These are phyloP conservation scores for Lacanobia wlatinum DNA, from an alignment of 2,888 invertebrate genomes.

Conservation along the genomic window DNA sequence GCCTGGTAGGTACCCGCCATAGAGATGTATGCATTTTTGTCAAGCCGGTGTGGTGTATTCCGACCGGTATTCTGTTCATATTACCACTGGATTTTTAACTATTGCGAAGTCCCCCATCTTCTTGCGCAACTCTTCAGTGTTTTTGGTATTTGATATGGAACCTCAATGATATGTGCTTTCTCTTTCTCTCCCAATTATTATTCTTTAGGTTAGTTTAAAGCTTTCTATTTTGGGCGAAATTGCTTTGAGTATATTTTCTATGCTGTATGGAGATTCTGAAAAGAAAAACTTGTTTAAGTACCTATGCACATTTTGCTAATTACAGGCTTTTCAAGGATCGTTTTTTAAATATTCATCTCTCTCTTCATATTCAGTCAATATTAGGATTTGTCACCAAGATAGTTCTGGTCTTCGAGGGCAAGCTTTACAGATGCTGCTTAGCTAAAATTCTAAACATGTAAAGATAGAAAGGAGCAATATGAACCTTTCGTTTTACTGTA, in stretches of 20 bases:
- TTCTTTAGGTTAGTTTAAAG: conserved; percentile 71
- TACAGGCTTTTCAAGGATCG: no score
- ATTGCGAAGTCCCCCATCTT: neutral
- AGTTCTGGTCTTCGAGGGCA: no score
- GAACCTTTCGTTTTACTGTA: no score
- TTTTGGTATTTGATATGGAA: neutral
- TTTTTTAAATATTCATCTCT: no score
- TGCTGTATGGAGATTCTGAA: conserved; percentile 88
- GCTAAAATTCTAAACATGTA: no score
- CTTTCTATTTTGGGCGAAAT: conserved; percentile 77
- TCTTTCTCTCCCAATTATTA: neutral
- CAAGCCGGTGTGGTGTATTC: neutral
- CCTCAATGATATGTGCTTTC: neutral
- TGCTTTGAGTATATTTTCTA: conserved; percentile 86
- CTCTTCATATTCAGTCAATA: no score
- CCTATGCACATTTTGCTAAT: no score
- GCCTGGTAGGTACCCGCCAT: neutral
- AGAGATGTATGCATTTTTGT: neutral
- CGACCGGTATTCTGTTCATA: no score
- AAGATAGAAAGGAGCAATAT: no score
- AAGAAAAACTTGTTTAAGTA: conserved; percentile 40
- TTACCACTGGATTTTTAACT: neutral
- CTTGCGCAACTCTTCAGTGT: neutral
- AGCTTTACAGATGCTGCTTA: no score
- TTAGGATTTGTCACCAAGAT: no score